These are phyloP conservation scores for Mycteria americana DNA, from an alignment of 2,797 vertebrate genomes.

Conservation along the genomic window DNA sequence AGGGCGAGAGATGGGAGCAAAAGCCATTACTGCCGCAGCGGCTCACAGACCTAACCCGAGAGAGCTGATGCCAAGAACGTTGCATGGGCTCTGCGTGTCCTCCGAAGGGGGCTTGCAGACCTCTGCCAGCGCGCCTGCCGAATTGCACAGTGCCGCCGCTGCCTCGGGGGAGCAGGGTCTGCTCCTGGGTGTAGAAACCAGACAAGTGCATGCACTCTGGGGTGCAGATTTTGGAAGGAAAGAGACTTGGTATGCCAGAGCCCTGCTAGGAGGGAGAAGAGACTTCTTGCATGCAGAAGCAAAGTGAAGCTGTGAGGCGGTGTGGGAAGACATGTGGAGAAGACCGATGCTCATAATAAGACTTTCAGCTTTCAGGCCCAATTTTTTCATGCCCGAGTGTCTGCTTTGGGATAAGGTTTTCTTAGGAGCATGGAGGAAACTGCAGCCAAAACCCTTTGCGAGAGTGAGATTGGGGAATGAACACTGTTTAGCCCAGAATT, in stretches of 20 bases:
- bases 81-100: fast-evolving
- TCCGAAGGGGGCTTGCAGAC: neutral
- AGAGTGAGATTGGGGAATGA: neutral
- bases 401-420: neutral
- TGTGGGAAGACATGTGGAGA: neutral
- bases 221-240: neutral
- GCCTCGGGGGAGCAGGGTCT: neutral
- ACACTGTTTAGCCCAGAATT: neutral
- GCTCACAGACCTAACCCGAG: neutral
- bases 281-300: neutral
- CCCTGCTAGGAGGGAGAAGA: neutral
- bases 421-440: neutral
- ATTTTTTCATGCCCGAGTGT: neutral
- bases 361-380: neutral
- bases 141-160: neutral
- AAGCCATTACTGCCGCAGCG: neutral
- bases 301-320: neutral
- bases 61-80: neutral
- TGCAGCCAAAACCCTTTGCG: neutral
- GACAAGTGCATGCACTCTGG: neutral
- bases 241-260: neutral
- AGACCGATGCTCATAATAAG: neutral
- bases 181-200: neutral
- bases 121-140: neutral
- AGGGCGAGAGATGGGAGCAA: neutral